phyloP scores from a whole-genome alignment of 2,888 invertebrate genomes.

The Ochropleura plecta region DNA sequence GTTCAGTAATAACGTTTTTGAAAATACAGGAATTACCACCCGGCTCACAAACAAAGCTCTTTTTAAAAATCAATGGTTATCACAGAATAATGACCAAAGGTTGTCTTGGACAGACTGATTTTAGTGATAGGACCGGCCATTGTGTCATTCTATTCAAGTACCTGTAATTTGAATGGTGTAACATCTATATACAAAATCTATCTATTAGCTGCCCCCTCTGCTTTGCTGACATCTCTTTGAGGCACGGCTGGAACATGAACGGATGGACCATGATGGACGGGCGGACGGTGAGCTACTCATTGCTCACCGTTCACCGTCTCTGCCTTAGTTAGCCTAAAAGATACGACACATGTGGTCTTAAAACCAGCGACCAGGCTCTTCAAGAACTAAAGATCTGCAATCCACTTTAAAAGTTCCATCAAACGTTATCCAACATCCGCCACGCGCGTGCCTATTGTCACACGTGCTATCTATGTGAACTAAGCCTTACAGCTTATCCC shows the following conservation, averaged over 20 bases:
- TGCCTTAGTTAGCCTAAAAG: not conserved
- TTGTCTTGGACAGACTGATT: too few species aligned
- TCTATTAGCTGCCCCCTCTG: too few species aligned
- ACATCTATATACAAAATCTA: too few species aligned
- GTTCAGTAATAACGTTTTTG: not conserved
- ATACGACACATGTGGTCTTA: not conserved
- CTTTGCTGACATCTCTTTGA: too few species aligned
- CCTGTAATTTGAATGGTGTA: too few species aligned
- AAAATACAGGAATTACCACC: not conserved
- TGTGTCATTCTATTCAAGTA: too few species aligned
- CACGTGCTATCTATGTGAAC: constrained; percentile 4
- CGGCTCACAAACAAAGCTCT: not conserved
- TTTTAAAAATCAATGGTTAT: not conserved
- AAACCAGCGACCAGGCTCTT: not conserved
- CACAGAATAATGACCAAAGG: too few species aligned
- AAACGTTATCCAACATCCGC: not conserved
- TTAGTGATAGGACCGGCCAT: too few species aligned
- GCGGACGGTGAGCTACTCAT: too few species aligned
- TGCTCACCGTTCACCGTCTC: not conserved
- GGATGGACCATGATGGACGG: too few species aligned
- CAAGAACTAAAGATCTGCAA: not conserved
- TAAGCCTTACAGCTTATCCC: constrained; percentile 43
- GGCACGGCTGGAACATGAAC: too few species aligned
- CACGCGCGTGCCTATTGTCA: constrained; percentile 23
- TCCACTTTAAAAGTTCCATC: not conserved